These are phyloP conservation scores for Oscheius sp. DNA, from an alignment of 1,140 invertebrate genomes.

Conservation along the genomic window DNA sequence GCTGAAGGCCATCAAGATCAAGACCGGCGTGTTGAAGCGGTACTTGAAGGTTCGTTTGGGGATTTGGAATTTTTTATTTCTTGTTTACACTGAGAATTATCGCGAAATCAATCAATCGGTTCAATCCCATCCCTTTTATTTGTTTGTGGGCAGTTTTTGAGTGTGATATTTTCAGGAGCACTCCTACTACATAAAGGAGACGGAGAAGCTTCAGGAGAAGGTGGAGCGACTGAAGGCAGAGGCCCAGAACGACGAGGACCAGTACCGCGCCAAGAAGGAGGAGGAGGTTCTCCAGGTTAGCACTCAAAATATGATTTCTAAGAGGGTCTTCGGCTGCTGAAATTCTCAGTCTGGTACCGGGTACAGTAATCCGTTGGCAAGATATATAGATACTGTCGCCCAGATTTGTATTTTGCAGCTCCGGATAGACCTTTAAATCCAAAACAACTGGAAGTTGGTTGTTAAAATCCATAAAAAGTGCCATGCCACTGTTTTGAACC, in stretches of 20 bases:
- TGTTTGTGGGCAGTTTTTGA: too few relatives aligned
- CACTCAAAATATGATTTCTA: background rate
- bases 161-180: conserved; percentile 5
- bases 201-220: background rate
- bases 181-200: background rate
- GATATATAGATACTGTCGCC: background rate
- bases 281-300: conserved; percentile 12
- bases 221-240: background rate
- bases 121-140: too few relatives aligned
- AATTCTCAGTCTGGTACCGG: background rate
- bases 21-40: conserved; percentile 7
- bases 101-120: too few relatives aligned
- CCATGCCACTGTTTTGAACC: background rate
- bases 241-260: conserved; percentile 2
- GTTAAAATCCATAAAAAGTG: background rate
- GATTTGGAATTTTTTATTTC: background rate
- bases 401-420: background rate
- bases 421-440: background rate
- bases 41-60: background rate
- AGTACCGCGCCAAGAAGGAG: conserved; percentile 8
- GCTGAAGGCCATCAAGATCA: conserved; percentile 9
- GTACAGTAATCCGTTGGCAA: background rate
- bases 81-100: background rate
- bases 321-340: background rate
- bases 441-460: background rate